A percentile compares a stretch with the other conserved stretches of the same genome.
These are phyloP conservation scores for Gymnothorax javanicus DNA, from an alignment of 2,797 vertebrate genomes.

Conservation along the genomic window DNA sequence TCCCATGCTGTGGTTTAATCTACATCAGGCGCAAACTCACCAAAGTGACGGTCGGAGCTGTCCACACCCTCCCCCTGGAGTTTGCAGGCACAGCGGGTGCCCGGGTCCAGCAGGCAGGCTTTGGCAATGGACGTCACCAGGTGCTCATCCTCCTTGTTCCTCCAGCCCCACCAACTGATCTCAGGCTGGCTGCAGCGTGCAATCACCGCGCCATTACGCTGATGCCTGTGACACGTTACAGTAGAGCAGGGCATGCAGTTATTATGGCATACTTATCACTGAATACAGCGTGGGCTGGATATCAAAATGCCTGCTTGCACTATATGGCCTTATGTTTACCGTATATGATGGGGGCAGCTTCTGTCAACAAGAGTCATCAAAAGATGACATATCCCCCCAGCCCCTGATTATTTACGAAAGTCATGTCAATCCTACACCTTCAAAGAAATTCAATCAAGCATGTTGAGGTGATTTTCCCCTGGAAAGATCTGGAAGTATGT, in stretches of 20 bases:
- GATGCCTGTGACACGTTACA: conserved; percentile 72
- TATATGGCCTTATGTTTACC: no score
- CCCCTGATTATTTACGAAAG: no score
- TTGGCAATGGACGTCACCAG: conserved; percentile 96
- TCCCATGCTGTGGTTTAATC: not conserved
- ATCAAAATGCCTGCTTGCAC: not conserved
- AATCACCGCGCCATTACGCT: conserved; percentile 90
- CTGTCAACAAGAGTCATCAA: no score
- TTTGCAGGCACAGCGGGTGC: conserved; percentile 62
- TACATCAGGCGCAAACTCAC: conserved; percentile 66
- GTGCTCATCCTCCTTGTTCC: conserved; percentile 95
- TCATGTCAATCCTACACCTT: no score
- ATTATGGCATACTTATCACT: not conserved
- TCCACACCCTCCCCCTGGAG: conserved; percentile 77
- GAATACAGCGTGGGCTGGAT: not conserved
- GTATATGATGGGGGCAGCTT: no score
- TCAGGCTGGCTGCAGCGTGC: conserved; percentile 98
- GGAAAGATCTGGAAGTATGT: no score
- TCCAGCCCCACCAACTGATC: conserved; percentile 99
- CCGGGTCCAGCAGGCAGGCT: conserved; percentile 89
- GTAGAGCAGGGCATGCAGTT: not conserved
- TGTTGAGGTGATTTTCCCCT: no score
- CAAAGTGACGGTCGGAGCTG: conserved; percentile 86
- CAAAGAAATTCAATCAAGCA: no score
- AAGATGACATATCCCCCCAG: no score